Conservation (phyloP, 2,797 vertebrate species). For the Gallinago solitaria region DNA sequence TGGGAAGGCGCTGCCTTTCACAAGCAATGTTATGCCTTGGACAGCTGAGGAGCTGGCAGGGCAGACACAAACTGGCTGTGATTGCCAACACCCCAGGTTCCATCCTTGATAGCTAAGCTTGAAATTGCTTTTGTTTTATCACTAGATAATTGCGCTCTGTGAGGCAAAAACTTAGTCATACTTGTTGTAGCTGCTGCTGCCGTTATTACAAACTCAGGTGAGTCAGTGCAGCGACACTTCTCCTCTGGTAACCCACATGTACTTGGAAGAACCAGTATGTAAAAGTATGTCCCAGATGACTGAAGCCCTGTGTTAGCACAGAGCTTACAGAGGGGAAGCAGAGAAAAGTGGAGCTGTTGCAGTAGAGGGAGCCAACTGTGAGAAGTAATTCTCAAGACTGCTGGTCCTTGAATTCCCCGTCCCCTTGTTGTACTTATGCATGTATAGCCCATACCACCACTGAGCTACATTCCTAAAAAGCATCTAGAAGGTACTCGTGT, state of each 20-base stretch:
- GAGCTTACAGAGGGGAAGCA: background rate
- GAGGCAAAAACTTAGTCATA: background rate
- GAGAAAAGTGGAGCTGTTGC: background rate
- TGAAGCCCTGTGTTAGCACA: background rate
- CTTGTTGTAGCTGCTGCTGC: background rate
- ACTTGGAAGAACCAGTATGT: background rate
- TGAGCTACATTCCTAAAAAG: background rate
- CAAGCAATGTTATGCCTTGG: accelerated
- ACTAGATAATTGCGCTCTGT: background rate
- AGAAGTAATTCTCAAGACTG: background rate
- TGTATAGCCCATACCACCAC: accelerated
- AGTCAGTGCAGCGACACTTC: background rate
- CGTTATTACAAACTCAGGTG: background rate
- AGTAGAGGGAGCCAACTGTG: background rate
- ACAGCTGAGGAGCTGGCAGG: background rate
- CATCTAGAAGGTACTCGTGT: background rate
- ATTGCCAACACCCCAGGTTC: accelerated
- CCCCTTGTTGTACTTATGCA: accelerated
- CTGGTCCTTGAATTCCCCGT: background rate
- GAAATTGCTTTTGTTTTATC: background rate
- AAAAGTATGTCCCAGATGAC: background rate
- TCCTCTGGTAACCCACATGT: accelerated
- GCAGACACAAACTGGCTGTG: background rate
- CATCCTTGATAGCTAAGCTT: background rate
- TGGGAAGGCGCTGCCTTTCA: background rate